These are phyloP conservation scores for Lepas anatifera DNA, from an alignment of 2,888 invertebrate species.

Conservation along the genomic window DNA sequence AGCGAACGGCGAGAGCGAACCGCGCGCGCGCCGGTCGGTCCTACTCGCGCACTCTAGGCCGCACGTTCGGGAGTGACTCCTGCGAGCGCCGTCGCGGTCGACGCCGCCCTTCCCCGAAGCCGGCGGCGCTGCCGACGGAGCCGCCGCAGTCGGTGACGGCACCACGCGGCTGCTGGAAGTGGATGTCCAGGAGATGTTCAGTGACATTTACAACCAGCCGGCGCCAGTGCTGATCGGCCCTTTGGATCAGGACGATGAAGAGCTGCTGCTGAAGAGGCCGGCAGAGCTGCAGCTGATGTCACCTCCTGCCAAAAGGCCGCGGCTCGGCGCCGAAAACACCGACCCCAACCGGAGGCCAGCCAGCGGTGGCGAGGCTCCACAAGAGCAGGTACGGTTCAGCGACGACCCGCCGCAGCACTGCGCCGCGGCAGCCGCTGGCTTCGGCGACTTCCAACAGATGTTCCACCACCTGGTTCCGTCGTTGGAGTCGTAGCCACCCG, in stretches of 20 bases:
- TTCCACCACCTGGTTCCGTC: constrained; percentile 11
- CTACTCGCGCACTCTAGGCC: constrained; percentile 1
- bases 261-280: background rate
- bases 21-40: background rate
- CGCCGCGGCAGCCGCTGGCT: background rate
- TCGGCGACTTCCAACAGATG: background rate
- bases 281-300: background rate
- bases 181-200: constrained; percentile 6
- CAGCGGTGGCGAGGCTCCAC: background rate
- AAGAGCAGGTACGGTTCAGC: background rate
- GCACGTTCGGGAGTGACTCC: background rate
- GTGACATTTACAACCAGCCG: constrained; percentile 1
- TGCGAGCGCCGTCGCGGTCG: background rate
- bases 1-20: background rate
- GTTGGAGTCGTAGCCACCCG: background rate
- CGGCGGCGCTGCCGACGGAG: background rate
- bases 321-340: background rate
- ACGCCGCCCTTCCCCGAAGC: too few species aligned
- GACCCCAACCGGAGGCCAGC: background rate
- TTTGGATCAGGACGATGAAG: background rate
- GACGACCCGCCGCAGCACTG: background rate
- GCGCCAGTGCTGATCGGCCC: constrained; percentile 2
- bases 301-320: background rate
- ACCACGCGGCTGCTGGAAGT: background rate
- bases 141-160: background rate